Conservation (phyloP, 64 coral and sea anemone genomes). For the Pocillopora damicornis region DNA sequence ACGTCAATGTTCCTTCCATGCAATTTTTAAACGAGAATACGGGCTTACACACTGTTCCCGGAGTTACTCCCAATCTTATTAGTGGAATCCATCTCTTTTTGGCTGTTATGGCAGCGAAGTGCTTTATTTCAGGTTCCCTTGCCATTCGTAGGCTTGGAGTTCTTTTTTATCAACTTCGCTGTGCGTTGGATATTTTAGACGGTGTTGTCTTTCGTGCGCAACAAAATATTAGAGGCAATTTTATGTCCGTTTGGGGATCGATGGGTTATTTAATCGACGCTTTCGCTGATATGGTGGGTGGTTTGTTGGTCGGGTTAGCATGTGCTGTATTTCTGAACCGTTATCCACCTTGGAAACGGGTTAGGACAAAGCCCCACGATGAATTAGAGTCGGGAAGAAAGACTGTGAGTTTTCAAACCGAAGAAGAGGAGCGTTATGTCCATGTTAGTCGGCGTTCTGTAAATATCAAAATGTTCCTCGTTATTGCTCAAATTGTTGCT, state of each 20-base stretch:
- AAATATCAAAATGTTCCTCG: constrained; percentile 59
- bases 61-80: constrained; percentile 82
- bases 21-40: constrained; percentile 70
- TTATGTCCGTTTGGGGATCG: constrained; percentile 64
- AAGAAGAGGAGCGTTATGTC: constrained; percentile 40
- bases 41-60: constrained; percentile 59
- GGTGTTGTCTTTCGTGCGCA: constrained; percentile 77
- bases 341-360: constrained; percentile 60
- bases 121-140: constrained; percentile 54
- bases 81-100: constrained; percentile 64
- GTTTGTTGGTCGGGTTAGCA: constrained; percentile 58
- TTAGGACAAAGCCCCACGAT: constrained; percentile 6
- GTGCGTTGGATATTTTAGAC: constrained; percentile 76
- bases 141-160: constrained; percentile 65
- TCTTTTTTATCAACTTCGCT: constrained; percentile 60
- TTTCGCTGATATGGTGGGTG: constrained; percentile 70
- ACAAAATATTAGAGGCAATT: constrained; percentile 60
- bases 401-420: constrained; percentile 5
- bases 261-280: constrained; percentile 82
- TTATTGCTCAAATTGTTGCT: constrained; percentile 42
- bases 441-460: constrained; percentile 53
- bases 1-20: constrained; percentile 73
- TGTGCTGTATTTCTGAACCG: constrained; percentile 66
- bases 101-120: constrained; percentile 70
- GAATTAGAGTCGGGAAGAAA: constrained; percentile 63